These are phyloP conservation scores for Stichodactyla helianthus DNA, from an alignment of 64 coral and sea anemone species.

Conservation along the genomic window DNA sequence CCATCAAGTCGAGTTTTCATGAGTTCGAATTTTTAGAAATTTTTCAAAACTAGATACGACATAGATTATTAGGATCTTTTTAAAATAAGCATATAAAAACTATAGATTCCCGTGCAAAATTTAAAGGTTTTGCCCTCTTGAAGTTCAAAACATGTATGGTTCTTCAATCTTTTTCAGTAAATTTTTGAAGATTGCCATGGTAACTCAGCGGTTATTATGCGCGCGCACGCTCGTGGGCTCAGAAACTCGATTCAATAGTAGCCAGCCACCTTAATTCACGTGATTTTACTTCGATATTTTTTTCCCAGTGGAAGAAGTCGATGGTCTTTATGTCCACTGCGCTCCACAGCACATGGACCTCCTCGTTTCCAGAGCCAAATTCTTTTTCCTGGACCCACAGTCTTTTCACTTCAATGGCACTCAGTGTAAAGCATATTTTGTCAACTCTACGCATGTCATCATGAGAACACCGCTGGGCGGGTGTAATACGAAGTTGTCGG, in stretches of 20 bases:
- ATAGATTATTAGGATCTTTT: no score
- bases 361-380: conserved; percentile 27
- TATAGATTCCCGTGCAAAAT: no score
- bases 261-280: not conserved
- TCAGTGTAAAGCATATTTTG: conserved; percentile 19
- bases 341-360: conserved; percentile 53
- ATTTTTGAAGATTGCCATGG: no score
- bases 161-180: no score
- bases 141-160: no score
- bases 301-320: not conserved
- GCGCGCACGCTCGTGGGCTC: not conserved
- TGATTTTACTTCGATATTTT: not conserved
- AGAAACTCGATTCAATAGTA: not conserved
- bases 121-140: no score
- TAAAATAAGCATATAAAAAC: no score
- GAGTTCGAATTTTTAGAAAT: no score
- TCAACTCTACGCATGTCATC: conserved; percentile 55
- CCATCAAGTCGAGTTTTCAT: no score
- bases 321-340: conserved; percentile 45
- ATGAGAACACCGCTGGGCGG: conserved; percentile 62
- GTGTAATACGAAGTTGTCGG: conserved; percentile 37
- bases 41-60: no score
- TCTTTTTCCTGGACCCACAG: conserved; percentile 45
- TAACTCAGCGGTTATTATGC: not conserved
- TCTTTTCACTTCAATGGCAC: conserved; percentile 49